A percentile compares a stretch with the other conserved stretches of the same genome.
Evolutionary conservation across 1,140 invertebrate species (phyloP).

Genomic region (Magallana ariakensis): DNA sequence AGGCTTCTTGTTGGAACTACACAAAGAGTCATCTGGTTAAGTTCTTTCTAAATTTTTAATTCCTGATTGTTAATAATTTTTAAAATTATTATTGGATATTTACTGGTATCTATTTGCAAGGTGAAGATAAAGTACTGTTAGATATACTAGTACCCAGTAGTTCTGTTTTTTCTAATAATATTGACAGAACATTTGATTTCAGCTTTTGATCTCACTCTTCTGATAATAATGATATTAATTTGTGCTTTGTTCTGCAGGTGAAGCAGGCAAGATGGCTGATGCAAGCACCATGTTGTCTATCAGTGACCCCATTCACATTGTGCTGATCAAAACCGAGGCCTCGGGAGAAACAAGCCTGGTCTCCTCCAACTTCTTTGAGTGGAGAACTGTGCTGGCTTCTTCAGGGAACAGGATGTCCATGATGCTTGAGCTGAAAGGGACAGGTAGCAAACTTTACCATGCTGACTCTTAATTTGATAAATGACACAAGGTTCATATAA

Average conservation of each 20-base stretch:
- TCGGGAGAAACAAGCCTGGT: slow-evolving; percentile 77
- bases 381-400: slow-evolving; percentile 74
- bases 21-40: slow-evolving; percentile 75
- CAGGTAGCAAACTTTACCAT: slow-evolving; percentile 64
- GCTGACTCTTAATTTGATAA: background rate
- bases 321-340: slow-evolving; percentile 76
- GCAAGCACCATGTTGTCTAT: slow-evolving; percentile 74
- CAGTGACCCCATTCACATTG: slow-evolving; percentile 77
- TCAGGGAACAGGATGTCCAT: slow-evolving; percentile 66
- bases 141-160: too few species aligned
- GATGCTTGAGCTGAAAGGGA: slow-evolving; percentile 77
- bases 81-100: too few species aligned
- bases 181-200: too few species aligned
- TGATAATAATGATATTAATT: too few species aligned
- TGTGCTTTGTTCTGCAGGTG: slow-evolving; percentile 61
- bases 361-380: slow-evolving; percentile 78
- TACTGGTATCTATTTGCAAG: too few species aligned
- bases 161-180: too few species aligned
- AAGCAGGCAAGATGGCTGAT: slow-evolving; percentile 77
- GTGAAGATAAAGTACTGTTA: too few species aligned
- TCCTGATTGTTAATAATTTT: too few species aligned
- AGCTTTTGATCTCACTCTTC: too few species aligned
- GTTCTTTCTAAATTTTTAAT: background rate
- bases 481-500: background rate
- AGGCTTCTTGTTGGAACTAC: slow-evolving; percentile 78